These are phyloP conservation scores for Triplophysa rosa DNA, from an alignment of 2,113 vertebrate species.

Conservation along the genomic window DNA sequence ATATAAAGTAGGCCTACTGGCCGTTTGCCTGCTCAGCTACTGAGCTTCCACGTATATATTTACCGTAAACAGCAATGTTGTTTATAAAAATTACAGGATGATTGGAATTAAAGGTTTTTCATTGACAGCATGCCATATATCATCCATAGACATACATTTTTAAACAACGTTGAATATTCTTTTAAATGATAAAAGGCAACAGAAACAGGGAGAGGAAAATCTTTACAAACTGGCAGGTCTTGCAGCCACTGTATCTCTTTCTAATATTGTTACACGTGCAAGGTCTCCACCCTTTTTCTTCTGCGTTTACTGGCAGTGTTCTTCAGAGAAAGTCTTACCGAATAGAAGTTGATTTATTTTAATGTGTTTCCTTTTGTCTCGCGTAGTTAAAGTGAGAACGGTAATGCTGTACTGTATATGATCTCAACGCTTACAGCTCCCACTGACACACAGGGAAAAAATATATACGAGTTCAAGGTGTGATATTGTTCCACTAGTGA, in stretches of 20 bases:
- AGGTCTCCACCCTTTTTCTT: slow-evolving; percentile 6
- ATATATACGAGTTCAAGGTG: neutral
- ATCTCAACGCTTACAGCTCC: neutral
- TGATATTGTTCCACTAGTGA: neutral
- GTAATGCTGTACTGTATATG: neutral
- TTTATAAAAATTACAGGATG: too few species aligned
- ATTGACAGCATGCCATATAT: neutral
- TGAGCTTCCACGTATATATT: too few species aligned
- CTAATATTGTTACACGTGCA: neutral
- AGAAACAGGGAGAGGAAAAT: neutral
- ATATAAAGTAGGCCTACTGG: neutral
- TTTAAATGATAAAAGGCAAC: slow-evolving; percentile 9
- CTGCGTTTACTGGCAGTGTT: slow-evolving; percentile 20
- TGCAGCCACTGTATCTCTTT: neutral
- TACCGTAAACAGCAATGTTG: too few species aligned
- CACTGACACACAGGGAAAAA: neutral
- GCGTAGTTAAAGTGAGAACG: neutral
- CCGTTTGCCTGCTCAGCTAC: too few species aligned
- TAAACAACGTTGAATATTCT: neutral
- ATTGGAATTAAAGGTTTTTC: too few species aligned
- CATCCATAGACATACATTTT: neutral
- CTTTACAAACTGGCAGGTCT: neutral
- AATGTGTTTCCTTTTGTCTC: slow-evolving; percentile 2
- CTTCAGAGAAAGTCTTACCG: neutral
- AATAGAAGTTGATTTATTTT: neutral